These are phyloP conservation scores for Protomyctophum bolini DNA, from an alignment of 2,113 vertebrate genomes.

Conservation along the genomic window DNA sequence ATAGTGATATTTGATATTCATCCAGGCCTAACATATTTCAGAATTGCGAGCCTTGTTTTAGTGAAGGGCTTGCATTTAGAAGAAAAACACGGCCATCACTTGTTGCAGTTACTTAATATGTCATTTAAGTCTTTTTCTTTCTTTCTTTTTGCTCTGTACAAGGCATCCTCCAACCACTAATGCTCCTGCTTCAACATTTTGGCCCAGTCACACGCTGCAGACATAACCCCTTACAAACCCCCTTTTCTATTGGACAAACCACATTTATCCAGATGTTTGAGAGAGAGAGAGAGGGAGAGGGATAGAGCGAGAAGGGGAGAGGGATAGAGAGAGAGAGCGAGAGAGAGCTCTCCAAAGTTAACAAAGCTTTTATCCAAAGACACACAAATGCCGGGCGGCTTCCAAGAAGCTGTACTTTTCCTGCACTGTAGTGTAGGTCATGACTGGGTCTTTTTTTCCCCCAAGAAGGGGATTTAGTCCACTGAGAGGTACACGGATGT, in stretches of 20 bases:
- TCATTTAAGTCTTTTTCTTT: neutral
- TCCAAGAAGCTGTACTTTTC: constrained; percentile 44
- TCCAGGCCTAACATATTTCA: no score
- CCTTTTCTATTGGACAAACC: constrained; percentile 44
- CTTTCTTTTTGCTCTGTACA: constrained; percentile 19
- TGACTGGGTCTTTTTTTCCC: constrained; percentile 23
- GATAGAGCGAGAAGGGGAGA: constrained; percentile 18
- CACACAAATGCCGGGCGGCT: constrained; percentile 24
- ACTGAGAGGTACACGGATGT: constrained; percentile 21
- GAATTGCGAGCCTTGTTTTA: neutral
- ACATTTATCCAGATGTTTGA: constrained; percentile 65
- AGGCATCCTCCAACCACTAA: constrained; percentile 3
- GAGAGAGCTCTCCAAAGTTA: constrained; percentile 49
- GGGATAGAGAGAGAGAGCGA: constrained; percentile 26
- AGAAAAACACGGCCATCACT: constrained; percentile 46
- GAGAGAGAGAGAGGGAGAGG: constrained; percentile 31
- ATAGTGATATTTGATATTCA: no score
- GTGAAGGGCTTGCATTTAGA: constrained; percentile 31
- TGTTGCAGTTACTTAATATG: constrained; percentile 21
- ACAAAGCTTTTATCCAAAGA: constrained; percentile 51
- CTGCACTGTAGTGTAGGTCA: constrained; percentile 18
- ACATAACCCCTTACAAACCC: constrained; percentile 31
- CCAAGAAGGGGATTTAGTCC: constrained; percentile 16
- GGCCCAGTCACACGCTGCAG: constrained; percentile 13
- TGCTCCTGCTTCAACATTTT: constrained; percentile 7